Evolutionary conservation across 92 coral and sea anemone species (phyloP), one percentile per base, ranked within the genome.

Genomic region (Umimayanthus chanpuru): DNA sequence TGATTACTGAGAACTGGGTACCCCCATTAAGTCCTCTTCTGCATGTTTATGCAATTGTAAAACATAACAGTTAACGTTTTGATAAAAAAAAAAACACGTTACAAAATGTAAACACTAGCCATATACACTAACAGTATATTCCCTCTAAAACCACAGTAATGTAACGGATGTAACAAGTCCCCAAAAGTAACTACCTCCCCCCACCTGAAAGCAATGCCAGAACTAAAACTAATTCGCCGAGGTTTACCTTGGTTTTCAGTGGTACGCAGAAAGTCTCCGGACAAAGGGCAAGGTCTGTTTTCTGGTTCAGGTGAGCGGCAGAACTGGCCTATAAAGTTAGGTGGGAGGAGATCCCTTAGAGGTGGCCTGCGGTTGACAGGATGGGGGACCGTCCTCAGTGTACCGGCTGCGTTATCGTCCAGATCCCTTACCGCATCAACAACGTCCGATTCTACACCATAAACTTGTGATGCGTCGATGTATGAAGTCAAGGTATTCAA

Each of bases 391-490:
- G 87, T 88, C 4, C 81, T 87, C 23, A 90, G 81, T n/a, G 79
- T 25, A 26, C 92, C 92, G 18, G 68, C 56, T 29, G 50, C 56
- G 70, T 2, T 32, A 0, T 89, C 80, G 16, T 36, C 49, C 36
- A 74, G 73, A 75, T 90, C 89, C 1, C 90, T 65, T 29, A 87
- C 81, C 66, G 14, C 86, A 8, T 73, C 71, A 16, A 87, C 82
- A 21, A 89, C 73, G 10, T n/a, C 77, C 0, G 41, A 10, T 38
- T 43, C 72, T 8, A 89, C 76, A 7, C 94, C 94, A 55, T 92
- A 92, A 6, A 92, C 67, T n/a, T 92, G 94, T 4, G 94, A 92
- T n/a, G 79, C 94, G 80, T 92, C 94, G 50, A 92, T 80, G 18
- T 66, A 90, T 21, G 93, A 80, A 50, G 91, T 81, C 55, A 88